These are phyloP conservation scores for Bostrychus sinensis DNA, from an alignment of 2,113 vertebrate genomes.

Conservation along the genomic window DNA sequence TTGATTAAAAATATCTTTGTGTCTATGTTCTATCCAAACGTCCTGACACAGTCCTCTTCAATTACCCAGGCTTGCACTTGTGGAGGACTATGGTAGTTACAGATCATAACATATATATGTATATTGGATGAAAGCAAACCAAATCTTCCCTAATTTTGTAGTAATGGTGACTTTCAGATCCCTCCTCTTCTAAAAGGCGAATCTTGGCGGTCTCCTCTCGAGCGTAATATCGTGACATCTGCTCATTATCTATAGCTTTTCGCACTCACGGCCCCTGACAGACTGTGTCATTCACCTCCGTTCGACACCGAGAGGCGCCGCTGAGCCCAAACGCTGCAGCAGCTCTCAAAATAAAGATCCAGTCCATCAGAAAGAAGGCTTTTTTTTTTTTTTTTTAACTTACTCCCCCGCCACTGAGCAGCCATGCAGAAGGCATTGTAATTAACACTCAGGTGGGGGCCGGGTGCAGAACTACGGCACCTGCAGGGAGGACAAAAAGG, in stretches of 20 bases:
- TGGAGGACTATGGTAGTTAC: no score
- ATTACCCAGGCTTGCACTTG: no score
- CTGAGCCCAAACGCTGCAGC: constrained; percentile 49
- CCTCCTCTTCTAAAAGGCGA: constrained; percentile 44
- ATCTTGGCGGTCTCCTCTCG: constrained; percentile 53
- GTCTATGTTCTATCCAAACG: no score
- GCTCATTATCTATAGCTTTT: constrained; percentile 66
- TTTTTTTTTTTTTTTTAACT: constrained; percentile 45
- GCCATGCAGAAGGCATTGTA: constrained; percentile 56
- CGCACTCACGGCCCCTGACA: constrained; percentile 52
- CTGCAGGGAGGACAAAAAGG: constrained; percentile 43
- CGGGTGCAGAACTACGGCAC: constrained; percentile 31
- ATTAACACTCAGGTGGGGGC: constrained; percentile 79
- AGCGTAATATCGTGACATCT: constrained; percentile 72
- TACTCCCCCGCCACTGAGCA: constrained; percentile 3
- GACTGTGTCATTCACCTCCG: constrained; percentile 68
- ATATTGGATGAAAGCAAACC: no score
- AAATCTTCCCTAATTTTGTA: not conserved
- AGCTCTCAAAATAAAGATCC: constrained; percentile 10
- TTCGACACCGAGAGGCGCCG: constrained; percentile 54
- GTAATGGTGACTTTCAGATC: not conserved
- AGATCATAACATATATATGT: no score
- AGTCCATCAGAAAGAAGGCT: constrained; percentile 39
- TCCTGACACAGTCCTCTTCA: no score
- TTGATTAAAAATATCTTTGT: no score